Base-by-base conservation (phyloP, 2,797 vertebrate species). In the Anniella stebbinsi region DNA sequence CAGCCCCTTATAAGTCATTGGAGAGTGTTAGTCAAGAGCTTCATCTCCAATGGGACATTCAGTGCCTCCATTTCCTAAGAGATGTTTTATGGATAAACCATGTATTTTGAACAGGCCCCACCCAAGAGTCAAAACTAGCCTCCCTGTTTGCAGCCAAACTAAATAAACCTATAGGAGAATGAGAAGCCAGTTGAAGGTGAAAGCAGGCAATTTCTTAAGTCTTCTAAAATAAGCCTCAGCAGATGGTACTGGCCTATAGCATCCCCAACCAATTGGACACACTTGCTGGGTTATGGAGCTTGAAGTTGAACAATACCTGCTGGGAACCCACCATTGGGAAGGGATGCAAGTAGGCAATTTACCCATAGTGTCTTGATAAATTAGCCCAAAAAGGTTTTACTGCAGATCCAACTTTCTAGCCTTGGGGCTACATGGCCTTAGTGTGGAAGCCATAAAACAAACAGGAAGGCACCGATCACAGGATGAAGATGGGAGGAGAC, bases 311-410 rank as follows among this genome's bases (percentile, higher is more conserved):
- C 28, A 66, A 38, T n/a, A 69, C 28, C 63, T 83, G 45, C 6
- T 45, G 45, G 45, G 45, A 45, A 45, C 33, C 25, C 23, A 57
- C 17, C 15, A 11, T 51, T 38, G 63, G 15, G 38, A 81, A 63
- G 15, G 2, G 25, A 77, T 81, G 11, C 54, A 36, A 25, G 69
- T 21, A 87, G 85, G 17, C 82, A 8, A 69, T 67, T 23, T 91
- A 63, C 90, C 6, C 80, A 30, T 41, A 88, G 81, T 45, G 82
- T 87, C 86, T 69, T 0, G n/a, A 70, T n/a, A 70, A 78, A 84
- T 66, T 54, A 78, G 9, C 25, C 63, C n/a, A n/a, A 72, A 41
- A 25, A 25, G 10, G 6, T 4, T 75, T 45, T n/a, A 15, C 23
- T 21, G 41, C 28, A 73, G 78, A 81, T 6, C 78, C 5, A 77